A percentile compares a stretch with the other conserved stretches of the same genome.
Conservation (phyloP, 2,888 invertebrate genomes). For the Ophion costatus region DNA sequence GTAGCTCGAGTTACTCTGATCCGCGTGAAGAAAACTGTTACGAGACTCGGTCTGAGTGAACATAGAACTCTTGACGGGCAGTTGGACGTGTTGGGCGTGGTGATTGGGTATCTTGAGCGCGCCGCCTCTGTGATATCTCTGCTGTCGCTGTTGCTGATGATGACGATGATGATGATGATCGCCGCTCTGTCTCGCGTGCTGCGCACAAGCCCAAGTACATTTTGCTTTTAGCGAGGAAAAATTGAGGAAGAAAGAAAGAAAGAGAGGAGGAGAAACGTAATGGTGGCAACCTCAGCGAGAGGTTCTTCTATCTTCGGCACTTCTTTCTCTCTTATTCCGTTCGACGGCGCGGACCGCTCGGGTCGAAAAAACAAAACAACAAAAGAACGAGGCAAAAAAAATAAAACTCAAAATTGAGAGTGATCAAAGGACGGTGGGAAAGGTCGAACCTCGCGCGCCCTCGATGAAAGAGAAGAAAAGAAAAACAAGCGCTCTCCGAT, state of each 20-base stretch:
- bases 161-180: constrained; percentile 67
- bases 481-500: constrained; percentile 57
- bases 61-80: constrained; percentile 81
- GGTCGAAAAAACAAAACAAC: background rate
- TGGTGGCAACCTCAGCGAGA: background rate
- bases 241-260: background rate
- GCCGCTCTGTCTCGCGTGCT: constrained; percentile 68
- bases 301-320: background rate
- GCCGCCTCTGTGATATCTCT: constrained; percentile 67
- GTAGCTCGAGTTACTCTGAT: constrained; percentile 80
- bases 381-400: constrained; percentile 8
- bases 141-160: constrained; percentile 65
- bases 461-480: constrained; percentile 25
- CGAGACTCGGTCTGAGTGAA: constrained; percentile 81
- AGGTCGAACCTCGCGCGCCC: background rate
- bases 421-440: constrained; percentile 11
- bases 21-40: constrained; percentile 80
- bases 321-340: constrained; percentile 15
- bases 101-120: constrained; percentile 69
- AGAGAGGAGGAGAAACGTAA: background rate
- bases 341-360: background rate
- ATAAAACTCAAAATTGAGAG: constrained; percentile 1
- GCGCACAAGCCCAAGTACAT: constrained; percentile 54
- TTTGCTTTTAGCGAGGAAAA: background rate
- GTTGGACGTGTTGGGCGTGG: constrained; percentile 76